These are phyloP conservation scores for Drosophila albomicans DNA, from an alignment of 1,140 invertebrate genomes.

Conservation along the genomic window DNA sequence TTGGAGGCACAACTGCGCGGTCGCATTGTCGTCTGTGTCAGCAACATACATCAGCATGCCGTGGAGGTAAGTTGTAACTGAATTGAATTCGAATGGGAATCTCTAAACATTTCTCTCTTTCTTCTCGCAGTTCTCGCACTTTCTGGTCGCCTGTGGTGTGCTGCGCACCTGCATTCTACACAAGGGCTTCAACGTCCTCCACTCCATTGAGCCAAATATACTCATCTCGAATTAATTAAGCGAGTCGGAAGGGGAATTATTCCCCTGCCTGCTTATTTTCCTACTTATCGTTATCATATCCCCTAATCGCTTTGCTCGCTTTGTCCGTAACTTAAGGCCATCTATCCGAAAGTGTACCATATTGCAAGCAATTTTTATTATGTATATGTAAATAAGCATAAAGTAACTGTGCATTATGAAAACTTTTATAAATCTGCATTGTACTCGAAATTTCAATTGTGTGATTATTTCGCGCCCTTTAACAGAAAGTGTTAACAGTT, in stretches of 20 bases:
- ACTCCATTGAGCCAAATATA: constrained; percentile 88
- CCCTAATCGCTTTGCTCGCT: constrained; percentile 39
- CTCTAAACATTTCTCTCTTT: constrained; percentile 34
- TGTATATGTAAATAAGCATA: constrained; percentile 32
- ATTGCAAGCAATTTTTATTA: constrained; percentile 35
- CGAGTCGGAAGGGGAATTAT: background rate
- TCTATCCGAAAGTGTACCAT: constrained; percentile 40
- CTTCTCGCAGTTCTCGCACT: constrained; percentile 89
- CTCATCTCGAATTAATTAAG: constrained; percentile 83
- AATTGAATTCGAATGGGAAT: too few species aligned
- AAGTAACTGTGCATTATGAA: constrained; percentile 21
- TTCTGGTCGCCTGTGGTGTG: constrained; percentile 89
- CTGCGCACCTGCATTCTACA: constrained; percentile 90
- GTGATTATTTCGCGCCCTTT: background rate
- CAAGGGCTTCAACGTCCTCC: constrained; percentile 89
- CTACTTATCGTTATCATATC: too few species aligned
- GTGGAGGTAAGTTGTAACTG: constrained; percentile 87
- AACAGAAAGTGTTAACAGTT: constrained; percentile 1
- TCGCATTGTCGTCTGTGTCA: constrained; percentile 92
- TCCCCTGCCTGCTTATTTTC: background rate
- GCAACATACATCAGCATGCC: constrained; percentile 90
- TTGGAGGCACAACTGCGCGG: constrained; percentile 86
- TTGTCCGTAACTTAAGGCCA: constrained; percentile 53
- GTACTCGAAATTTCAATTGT: constrained; percentile 10
- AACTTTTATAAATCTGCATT: constrained; percentile 47